Evolutionary conservation across 2,888 invertebrate species (phyloP).

Genomic region (Phortica magna): DNA sequence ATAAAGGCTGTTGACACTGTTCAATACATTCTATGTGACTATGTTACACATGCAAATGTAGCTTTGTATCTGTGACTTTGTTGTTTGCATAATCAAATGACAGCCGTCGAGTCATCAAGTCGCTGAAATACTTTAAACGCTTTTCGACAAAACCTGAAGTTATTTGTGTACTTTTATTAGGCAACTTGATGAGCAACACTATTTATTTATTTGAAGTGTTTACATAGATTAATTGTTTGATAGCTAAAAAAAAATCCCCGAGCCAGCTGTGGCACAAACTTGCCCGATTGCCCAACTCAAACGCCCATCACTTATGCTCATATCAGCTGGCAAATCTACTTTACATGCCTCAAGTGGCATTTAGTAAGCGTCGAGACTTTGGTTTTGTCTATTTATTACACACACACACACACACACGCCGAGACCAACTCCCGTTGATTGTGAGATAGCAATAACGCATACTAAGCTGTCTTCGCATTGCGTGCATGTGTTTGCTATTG

Average conservation of each 20-base stretch:
- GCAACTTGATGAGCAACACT: background rate
- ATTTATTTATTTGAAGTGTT: conserved; percentile 6
- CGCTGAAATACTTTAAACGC: no score
- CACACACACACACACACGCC: no score
- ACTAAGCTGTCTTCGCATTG: background rate
- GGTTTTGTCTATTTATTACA: conserved; percentile 5
- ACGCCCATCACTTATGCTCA: background rate
- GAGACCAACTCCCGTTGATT: no score
- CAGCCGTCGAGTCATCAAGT: no score
- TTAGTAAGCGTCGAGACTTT: conserved; percentile 22
- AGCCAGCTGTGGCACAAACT: background rate
- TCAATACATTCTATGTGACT: no score
- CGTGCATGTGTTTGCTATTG: conserved; percentile 24
- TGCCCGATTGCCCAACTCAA: background rate
- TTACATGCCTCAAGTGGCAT: conserved; percentile 55
- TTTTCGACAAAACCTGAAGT: background rate
- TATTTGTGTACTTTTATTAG: background rate
- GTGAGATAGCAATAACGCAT: background rate
- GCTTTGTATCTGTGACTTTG: no score
- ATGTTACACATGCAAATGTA: no score
- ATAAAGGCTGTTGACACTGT: no score
- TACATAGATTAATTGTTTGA: conserved; percentile 31
- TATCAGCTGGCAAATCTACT: conserved; percentile 45
- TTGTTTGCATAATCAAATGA: no score
- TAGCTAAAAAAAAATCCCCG: background rate